These are phyloP conservation scores for Tethea ocularis DNA, from an alignment of 2,888 invertebrate species.

Conservation along the genomic window DNA sequence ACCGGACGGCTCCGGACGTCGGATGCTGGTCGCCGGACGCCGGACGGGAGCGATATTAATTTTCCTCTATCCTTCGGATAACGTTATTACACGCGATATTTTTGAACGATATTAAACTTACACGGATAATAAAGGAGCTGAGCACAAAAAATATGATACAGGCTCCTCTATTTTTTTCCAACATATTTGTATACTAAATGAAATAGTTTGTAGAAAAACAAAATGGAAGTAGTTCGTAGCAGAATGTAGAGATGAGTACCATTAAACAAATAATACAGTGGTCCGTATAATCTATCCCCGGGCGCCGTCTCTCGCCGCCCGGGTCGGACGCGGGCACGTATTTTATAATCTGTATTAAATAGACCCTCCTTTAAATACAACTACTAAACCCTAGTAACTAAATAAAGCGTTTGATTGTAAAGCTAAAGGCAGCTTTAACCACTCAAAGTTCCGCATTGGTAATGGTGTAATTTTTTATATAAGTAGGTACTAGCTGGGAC, in stretches of 20 bases:
- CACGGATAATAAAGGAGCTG: neutral
- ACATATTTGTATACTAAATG: neutral
- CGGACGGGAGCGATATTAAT: slow-evolving; percentile 7
- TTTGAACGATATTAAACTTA: neutral
- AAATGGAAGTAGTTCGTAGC: neutral
- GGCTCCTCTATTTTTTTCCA: neutral
- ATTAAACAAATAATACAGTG: slow-evolving; percentile 2
- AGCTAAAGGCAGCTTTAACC: no score
- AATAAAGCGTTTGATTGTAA: neutral
- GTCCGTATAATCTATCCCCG: neutral
- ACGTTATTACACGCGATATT: slow-evolving; percentile 4
- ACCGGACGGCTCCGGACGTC: neutral
- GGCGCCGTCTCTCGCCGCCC: neutral
- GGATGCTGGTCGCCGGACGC: neutral
- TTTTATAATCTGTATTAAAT: neutral
- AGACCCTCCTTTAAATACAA: neutral
- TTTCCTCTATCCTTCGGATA: neutral
- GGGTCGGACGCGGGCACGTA: neutral
- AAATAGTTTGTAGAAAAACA: neutral
- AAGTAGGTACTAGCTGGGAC: no score
- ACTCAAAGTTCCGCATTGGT: no score
- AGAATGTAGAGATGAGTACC: neutral
- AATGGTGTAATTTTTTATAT: no score
- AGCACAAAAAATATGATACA: slow-evolving; percentile 4
- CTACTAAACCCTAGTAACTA: neutral